Base-by-base conservation (phyloP, 2,888 invertebrate species). In the Dryomyza anilis region DNA sequence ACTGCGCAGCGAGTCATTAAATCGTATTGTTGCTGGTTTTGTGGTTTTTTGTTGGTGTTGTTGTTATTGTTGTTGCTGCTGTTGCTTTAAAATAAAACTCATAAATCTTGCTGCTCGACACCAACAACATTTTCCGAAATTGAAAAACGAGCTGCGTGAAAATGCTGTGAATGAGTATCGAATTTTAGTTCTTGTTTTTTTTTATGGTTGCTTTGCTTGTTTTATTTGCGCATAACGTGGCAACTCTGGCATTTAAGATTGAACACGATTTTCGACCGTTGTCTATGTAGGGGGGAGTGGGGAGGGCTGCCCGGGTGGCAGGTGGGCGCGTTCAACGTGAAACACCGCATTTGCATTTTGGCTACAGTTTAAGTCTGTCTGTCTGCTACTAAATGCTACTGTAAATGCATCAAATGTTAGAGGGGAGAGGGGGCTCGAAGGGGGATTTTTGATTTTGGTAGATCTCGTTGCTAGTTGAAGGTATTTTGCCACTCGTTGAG, bases 191-290 rank as follows among this genome's bases (percentile, higher is more conserved):
- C n/a, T n/a, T n/a, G n/a, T n/a, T n/a, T n/a, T n/a, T 7, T 33
- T 12, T 12, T 7, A 33, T 33, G 14, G 39, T 39, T 39, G 3
- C 14, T 39, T 39, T n/a, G 39, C 39, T n/a, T 19, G 14, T 58
- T 25, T n/a, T 30, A 7, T n/a, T 30, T 55, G 30, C 12, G 57
- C 57, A 58, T 25, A 43, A 43, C 21, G 48, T 50, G 48, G 60
- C 60, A 30, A 33, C 60, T 27, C 50, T 60, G 60, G 45, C 45
- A 29, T 27, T 56, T 50, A 50, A 50, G n/a, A 25, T 25, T 25
- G 50, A 25, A 50, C 50, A 50, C 50, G 50, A 50, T 50, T 50
- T 50, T 25, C 16, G 14, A 48, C 8, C 39, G 39, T 2, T 12
- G 39, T 12, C 39, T 14, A n/a, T 7, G 14, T 12, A n/a, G 39